phyloP scores from a whole-genome alignment of 2,113 vertebrate genomes.

The Riparia riparia region DNA sequence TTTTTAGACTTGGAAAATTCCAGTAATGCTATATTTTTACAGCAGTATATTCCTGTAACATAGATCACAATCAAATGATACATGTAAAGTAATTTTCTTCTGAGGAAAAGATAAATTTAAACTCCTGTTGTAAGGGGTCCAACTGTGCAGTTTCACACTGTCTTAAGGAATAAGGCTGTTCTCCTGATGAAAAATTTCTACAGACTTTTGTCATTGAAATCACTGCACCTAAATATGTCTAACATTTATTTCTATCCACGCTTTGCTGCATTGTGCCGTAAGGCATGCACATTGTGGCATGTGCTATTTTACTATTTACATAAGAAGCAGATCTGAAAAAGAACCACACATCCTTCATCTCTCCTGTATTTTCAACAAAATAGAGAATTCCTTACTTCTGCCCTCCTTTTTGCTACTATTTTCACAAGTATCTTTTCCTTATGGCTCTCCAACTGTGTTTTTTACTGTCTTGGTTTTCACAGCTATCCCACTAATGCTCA shows the following conservation, averaged over 20 bases:
- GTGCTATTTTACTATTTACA: fast-evolving
- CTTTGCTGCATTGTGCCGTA: not conserved
- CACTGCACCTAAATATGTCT: not conserved
- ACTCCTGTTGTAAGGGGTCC: not conserved
- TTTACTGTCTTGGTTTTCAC: not conserved
- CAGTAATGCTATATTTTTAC: constrained; percentile 38
- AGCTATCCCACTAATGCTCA: not conserved
- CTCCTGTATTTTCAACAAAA: not conserved
- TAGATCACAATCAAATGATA: not conserved
- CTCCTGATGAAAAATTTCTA: not conserved
- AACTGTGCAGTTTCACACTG: not conserved
- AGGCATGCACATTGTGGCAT: not conserved
- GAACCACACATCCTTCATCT: not conserved
- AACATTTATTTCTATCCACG: not conserved
- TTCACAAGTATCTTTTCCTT: not conserved
- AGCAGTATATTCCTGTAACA: constrained; percentile 19
- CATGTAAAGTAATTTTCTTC: not conserved
- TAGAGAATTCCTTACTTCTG: not conserved
- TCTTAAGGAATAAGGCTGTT: not conserved
- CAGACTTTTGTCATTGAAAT: not conserved
- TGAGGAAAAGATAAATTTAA: constrained; percentile 7
- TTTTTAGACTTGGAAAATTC: constrained; percentile 52
- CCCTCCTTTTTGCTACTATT: not conserved
- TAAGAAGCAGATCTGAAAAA: not conserved
- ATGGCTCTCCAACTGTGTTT: not conserved